phyloP scores from a whole-genome alignment of 2,113 vertebrate genomes.

The Chaetodon trifascialis region DNA sequence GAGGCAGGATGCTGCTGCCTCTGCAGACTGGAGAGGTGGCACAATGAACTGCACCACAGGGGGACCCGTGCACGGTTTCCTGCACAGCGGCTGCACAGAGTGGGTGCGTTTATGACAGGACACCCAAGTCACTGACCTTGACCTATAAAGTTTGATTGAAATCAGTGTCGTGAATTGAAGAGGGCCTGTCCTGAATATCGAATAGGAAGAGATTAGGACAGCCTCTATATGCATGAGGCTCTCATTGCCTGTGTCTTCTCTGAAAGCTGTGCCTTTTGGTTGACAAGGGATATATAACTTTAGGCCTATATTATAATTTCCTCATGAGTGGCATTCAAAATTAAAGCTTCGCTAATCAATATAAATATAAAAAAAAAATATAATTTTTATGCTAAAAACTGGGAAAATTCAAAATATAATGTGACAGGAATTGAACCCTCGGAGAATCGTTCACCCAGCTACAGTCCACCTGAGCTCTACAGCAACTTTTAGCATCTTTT shows the following conservation, averaged over 20 bases:
- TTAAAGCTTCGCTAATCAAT: neutral
- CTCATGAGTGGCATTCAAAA: neutral
- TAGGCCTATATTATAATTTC: too few relatives aligned
- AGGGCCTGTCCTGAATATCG: neutral
- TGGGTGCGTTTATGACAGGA: neutral
- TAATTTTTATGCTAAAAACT: neutral
- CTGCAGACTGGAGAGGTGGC: constrained; percentile 65
- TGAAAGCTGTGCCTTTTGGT: neutral
- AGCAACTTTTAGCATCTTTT: neutral
- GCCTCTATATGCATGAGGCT: neutral
- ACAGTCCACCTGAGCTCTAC: too few relatives aligned
- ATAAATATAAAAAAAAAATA: too few relatives aligned
- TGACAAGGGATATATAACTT: neutral
- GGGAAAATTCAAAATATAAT: neutral
- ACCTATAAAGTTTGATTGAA: neutral
- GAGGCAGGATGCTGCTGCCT: constrained; percentile 76
- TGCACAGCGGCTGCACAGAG: neutral
- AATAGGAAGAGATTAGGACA: neutral
- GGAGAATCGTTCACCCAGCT: neutral
- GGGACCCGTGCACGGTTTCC: constrained; percentile 37
- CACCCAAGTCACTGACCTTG: neutral
- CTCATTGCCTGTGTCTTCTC: neutral
- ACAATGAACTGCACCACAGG: constrained; percentile 44
- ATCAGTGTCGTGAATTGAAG: neutral
- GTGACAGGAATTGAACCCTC: neutral